Conservation (phyloP, 2,113 vertebrate genomes). For the Planiliza haematocheilus region DNA sequence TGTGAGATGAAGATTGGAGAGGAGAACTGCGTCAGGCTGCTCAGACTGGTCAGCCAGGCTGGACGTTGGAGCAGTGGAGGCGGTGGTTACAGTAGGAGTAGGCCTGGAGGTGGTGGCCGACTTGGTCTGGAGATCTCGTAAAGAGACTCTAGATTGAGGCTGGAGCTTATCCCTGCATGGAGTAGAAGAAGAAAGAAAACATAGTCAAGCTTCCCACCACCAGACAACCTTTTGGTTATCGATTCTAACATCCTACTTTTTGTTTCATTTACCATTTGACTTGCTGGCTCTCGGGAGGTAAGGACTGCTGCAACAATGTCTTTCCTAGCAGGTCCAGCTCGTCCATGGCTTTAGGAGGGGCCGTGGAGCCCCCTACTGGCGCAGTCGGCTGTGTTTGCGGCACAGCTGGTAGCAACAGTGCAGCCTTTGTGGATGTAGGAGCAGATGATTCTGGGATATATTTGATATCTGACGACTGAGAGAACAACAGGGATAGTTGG, state of each 20-base stretch:
- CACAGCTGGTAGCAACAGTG: constrained; percentile 74
- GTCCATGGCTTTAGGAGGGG: constrained; percentile 86
- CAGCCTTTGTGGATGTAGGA: constrained; percentile 37
- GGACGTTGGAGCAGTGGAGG: constrained; percentile 19
- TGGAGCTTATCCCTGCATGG: constrained; percentile 91
- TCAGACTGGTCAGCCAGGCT: constrained; percentile 60
- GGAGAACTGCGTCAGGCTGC: constrained; percentile 64
- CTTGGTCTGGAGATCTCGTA: constrained; percentile 93
- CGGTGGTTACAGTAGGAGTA: constrained; percentile 13
- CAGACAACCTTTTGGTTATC: not conserved
- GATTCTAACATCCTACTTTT: not conserved
- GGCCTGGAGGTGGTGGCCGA: constrained; percentile 69
- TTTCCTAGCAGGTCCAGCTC: constrained; percentile 94
- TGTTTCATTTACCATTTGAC: constrained; percentile 87
- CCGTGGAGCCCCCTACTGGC: constrained; percentile 35
- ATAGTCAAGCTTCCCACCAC: not conserved
- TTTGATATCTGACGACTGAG: constrained; percentile 85
- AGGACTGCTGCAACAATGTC: constrained; percentile 92
- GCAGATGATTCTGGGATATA: constrained; percentile 79
- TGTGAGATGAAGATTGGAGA: constrained; percentile 66
- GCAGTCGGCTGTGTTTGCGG: constrained; percentile 45
- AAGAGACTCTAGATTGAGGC: constrained; percentile 85
- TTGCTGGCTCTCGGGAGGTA: constrained; percentile 93
- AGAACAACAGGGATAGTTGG: not conserved
- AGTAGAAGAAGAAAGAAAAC: constrained; percentile 61